These are phyloP conservation scores for Gallinago nigripennis DNA, from an alignment of 2,797 vertebrate genomes.

Conservation along the genomic window DNA sequence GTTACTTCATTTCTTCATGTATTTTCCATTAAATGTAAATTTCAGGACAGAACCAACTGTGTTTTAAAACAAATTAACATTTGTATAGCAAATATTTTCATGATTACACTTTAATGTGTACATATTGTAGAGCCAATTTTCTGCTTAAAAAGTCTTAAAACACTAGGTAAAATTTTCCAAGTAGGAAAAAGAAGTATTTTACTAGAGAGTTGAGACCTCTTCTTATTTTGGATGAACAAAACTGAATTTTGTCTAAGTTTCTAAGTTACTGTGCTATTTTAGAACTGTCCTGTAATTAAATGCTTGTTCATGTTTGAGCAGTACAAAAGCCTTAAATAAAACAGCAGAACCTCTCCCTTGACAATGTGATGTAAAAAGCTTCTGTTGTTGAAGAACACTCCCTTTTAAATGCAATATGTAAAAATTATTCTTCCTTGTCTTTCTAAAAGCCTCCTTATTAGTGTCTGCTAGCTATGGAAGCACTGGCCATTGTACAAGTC, in stretches of 20 bases:
- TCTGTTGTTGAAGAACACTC: not conserved
- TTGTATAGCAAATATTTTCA: not conserved
- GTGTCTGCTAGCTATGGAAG: not conserved
- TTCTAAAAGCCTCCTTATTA: not conserved
- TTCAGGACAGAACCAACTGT: not conserved
- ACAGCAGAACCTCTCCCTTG: not conserved
- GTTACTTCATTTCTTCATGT: not conserved
- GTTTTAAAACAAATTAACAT: not conserved
- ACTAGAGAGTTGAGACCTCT: not conserved
- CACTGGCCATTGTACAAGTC: not conserved
- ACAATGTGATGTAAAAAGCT: not conserved
- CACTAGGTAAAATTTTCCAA: not conserved
- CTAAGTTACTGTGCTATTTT: not conserved
- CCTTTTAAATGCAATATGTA: not conserved
- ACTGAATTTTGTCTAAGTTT: not conserved
- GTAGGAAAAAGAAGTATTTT: not conserved
- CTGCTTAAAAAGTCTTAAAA: not conserved
- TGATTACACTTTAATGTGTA: not conserved
- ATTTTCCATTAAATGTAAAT: not conserved
- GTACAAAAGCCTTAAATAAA: not conserved
- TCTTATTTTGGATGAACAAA: not conserved
- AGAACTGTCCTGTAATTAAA: conserved; percentile 2
- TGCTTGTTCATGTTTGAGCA: not conserved
- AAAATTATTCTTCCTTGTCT: not conserved
- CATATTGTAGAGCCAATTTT: not conserved